These are phyloP conservation scores for Pteromalus puparum DNA, from an alignment of 1,140 invertebrate genomes.

Conservation along the genomic window DNA sequence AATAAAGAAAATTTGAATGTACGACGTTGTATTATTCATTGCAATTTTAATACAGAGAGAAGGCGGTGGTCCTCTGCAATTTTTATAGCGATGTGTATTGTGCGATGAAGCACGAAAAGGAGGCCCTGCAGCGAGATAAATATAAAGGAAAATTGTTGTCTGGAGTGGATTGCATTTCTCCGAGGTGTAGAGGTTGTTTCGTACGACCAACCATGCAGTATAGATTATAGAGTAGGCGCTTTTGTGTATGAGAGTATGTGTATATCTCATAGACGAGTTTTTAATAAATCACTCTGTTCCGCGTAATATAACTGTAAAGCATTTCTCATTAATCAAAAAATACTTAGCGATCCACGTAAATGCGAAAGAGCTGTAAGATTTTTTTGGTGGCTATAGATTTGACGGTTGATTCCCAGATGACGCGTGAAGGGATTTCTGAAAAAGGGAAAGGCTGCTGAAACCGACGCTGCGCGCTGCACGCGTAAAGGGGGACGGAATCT, in stretches of 20 bases:
- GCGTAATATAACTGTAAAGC: not conserved
- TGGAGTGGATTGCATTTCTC: constrained; percentile 7
- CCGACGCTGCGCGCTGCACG: not conserved
- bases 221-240: not conserved
- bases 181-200: too few relatives aligned
- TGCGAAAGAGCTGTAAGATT: not conserved
- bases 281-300: not conserved
- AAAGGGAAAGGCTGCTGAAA: constrained; percentile 40
- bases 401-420: constrained; percentile 37
- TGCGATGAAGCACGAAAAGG: constrained; percentile 5
- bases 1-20: constrained; percentile 53
- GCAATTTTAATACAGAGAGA: constrained; percentile 50
- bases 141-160: not conserved
- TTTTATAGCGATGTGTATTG: constrained; percentile 37
- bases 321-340: not conserved
- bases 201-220: too few relatives aligned
- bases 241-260: too few relatives aligned
- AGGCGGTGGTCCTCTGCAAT: constrained; percentile 33
- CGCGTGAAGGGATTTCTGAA: constrained; percentile 18
- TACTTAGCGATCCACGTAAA: not conserved
- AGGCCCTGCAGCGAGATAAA: not conserved
- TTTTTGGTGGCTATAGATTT: not conserved
- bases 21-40: constrained; percentile 50
- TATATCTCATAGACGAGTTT: not conserved
- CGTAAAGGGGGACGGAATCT: constrained; percentile 23